Percentiles rank a stretch among this genome's conserved stretches.
These are phyloP conservation scores for Leucozona laternaria DNA, from an alignment of 2,888 invertebrate species.

Conservation along the genomic window DNA sequence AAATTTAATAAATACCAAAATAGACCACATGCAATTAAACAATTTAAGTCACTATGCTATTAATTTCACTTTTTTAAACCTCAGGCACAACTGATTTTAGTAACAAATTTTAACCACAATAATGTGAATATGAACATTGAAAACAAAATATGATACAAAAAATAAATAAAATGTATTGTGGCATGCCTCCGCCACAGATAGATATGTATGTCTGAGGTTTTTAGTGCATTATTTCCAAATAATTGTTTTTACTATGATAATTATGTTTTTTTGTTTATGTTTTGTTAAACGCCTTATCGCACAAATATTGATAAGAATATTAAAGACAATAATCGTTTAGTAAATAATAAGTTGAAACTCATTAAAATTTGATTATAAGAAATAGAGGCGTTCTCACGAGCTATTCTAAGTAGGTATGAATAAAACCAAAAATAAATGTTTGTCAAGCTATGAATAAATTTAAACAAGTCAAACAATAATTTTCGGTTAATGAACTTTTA, in stretches of 20 bases:
- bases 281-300: background rate
- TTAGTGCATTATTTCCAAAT: background rate
- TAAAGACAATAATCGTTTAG: background rate
- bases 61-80: conserved; percentile 14
- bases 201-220: background rate
- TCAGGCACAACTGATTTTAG: background rate
- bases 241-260: background rate
- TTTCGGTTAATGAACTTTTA: conserved; percentile 3
- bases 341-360: background rate
- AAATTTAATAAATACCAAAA: background rate
- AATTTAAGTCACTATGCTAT: background rate
- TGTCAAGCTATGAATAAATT: background rate
- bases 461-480: background rate
- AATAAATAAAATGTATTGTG: conserved; percentile 1
- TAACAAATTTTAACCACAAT: background rate
- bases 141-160: background rate
- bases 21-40: background rate
- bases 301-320: background rate
- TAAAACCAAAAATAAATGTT: background rate
- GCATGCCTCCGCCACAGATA: background rate
- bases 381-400: background rate
- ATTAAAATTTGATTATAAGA: background rate
- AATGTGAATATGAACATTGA: background rate
- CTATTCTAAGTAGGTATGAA: background rate
- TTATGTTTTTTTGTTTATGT: background rate